phyloP scores from a whole-genome alignment of 2,888 invertebrate species.

The Limnephilus lunatus region DNA sequence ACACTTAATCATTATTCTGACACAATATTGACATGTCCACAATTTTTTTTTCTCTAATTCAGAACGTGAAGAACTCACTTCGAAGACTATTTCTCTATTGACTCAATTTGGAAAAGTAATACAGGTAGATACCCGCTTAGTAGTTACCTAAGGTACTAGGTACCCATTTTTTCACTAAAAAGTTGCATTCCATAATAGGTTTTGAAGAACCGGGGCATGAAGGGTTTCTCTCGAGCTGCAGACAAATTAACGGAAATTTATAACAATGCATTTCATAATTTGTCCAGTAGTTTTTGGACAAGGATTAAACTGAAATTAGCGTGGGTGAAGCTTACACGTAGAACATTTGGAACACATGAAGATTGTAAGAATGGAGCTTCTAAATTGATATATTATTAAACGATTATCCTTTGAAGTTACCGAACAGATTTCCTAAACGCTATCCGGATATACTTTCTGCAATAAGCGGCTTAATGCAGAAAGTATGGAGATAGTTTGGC shows the following conservation, averaged over 20 bases:
- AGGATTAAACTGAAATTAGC: background rate
- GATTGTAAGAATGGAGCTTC: background rate
- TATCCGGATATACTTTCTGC: background rate
- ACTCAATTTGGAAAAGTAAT: no score
- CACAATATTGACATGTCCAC: no score
- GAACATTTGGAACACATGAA: background rate
- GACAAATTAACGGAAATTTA: background rate
- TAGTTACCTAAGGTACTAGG: no score
- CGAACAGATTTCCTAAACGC: background rate
- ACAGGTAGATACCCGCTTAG: no score
- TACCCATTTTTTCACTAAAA: no score
- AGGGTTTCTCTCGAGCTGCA: background rate
- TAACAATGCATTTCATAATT: background rate
- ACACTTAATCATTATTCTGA: no score
- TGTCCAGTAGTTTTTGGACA: background rate
- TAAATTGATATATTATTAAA: background rate
- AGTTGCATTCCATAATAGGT: no score
- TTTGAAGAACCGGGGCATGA: background rate
- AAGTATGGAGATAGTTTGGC: background rate
- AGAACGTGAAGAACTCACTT: no score
- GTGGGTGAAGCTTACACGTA: background rate
- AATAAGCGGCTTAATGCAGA: background rate
- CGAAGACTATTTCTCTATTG: no score
- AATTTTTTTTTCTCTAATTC: no score
- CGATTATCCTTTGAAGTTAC: background rate